Evolutionary conservation across 2,797 vertebrate species (phyloP).

Genomic region (Lepilemur septentrionalis): DNA sequence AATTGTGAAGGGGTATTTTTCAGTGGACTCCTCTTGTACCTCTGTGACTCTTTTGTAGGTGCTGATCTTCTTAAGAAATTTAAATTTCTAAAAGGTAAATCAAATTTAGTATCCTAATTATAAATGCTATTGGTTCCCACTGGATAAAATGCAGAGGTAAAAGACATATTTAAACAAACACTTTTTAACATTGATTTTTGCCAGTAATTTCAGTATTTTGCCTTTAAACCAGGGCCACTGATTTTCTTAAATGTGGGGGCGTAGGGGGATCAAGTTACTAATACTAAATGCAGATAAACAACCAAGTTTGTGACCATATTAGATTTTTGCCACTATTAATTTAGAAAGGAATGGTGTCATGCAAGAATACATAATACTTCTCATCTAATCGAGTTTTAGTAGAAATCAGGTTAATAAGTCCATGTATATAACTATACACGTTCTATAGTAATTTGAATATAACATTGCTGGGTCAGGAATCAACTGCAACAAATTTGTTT

Average conservation of each 20-base stretch:
- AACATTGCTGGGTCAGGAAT: neutral
- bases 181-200: neutral
- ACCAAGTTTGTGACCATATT: neutral
- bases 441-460: neutral
- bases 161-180: neutral
- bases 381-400: slow-evolving; percentile 8
- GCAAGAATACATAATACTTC: neutral
- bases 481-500: neutral
- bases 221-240: slow-evolving; percentile 3
- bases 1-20: slow-evolving; percentile 93
- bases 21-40: slow-evolving; percentile 97
- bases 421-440: neutral
- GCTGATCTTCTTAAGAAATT: slow-evolving; percentile 96
- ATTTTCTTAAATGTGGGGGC: neutral
- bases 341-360: neutral
- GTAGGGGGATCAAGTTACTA: neutral
- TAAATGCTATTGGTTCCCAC: neutral
- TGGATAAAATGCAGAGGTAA: neutral
- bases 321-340: neutral
- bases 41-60: slow-evolving; percentile 97
- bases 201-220: neutral
- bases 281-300: neutral
- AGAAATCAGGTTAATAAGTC: neutral
- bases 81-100: slow-evolving; percentile 96
- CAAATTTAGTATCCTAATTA: neutral